Base-by-base conservation (phyloP, 1,140 invertebrate species). In the Melitaea cinxia region DNA sequence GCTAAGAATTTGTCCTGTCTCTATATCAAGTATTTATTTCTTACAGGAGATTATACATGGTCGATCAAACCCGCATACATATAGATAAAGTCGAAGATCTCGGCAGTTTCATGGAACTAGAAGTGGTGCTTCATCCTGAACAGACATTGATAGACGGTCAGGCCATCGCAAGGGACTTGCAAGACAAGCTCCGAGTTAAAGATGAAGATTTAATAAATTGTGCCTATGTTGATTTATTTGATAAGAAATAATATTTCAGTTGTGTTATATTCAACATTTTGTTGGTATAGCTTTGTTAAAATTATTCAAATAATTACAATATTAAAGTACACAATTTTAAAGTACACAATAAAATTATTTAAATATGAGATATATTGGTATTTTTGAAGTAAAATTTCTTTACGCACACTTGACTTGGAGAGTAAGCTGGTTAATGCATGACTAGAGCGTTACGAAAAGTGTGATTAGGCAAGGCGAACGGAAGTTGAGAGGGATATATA, bases 21-120 rank as follows among this genome's bases (percentile, higher is more conserved):
- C 12, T 30, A 10, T 30, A 9, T 5, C 26, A 28, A 30, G 28
- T 54, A 33, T 28, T 5, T 30, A 30, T 30, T 9, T 52, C 65
- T 87, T 81, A 9, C 72, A 91, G 98, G 33, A 89, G 93, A 56
- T 88, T 99, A 2, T 98, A 94, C 69, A 91, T 98, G 76, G 91
- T 96, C 35, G 96, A 94, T 0, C 96, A 98, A 78, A 98, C 97
- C 6, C 93, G 97, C 68, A 93, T 99, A 30, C 98, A 99, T 83
- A 91, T 98, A 67, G 98, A 99, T 87, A 81, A 93, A 73, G 98
- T 99, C 0, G 88, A 95, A 72, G 92, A 91, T 52, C 91, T 99
- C 12, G 98, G 98, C 4, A 81, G 95, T 82, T 99, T 96, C 80
- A 94, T 98, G 92, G 97, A 99, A 91, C 91, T 99, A 35, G 98